Percentiles rank a stretch among this genome's conserved stretches.
phyloP scores from a whole-genome alignment of 2,888 invertebrate genomes.

The Ecliptopera silaceata region DNA sequence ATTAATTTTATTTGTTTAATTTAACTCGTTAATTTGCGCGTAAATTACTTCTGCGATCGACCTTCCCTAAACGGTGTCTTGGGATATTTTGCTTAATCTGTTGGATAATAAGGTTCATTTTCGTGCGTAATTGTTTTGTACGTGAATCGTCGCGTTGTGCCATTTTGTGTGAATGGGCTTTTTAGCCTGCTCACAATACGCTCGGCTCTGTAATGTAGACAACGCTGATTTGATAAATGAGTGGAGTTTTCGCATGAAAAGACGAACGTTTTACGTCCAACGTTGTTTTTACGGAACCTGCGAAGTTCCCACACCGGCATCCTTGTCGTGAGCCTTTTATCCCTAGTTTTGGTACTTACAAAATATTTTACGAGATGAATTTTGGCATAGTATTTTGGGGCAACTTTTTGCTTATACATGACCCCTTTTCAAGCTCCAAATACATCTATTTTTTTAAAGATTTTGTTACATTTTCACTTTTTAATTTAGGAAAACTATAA shows the following conservation, averaged over 20 bases:
- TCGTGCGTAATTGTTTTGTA: constrained; percentile 45
- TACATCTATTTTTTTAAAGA: too few relatives aligned
- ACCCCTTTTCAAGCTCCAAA: neutral
- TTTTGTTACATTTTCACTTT: too few relatives aligned
- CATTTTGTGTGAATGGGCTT: constrained; percentile 67
- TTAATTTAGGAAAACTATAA: too few relatives aligned
- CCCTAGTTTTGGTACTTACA: constrained; percentile 35
- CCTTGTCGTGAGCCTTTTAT: constrained; percentile 50
- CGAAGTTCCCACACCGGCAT: constrained; percentile 49
- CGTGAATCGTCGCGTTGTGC: constrained; percentile 48
- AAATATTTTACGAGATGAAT: constrained; percentile 32
- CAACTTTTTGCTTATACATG: neutral
- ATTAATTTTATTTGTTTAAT: constrained; percentile 71
- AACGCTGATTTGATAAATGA: constrained; percentile 77
- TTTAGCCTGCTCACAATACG: constrained; percentile 71
- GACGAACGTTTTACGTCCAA: constrained; percentile 58
- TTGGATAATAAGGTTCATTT: constrained; percentile 53
- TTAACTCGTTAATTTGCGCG: constrained; percentile 66
- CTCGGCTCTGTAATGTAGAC: constrained; percentile 68
- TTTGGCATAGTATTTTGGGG: constrained; percentile 19
- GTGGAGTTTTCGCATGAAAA: constrained; percentile 68
- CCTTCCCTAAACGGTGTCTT: constrained; percentile 25
- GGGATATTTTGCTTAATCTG: constrained; percentile 31
- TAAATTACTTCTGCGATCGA: constrained; percentile 61
- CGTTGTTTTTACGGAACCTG: constrained; percentile 61